phyloP scores from a whole-genome alignment of 2,113 vertebrate genomes.

The Galemys pyrenaicus region DNA sequence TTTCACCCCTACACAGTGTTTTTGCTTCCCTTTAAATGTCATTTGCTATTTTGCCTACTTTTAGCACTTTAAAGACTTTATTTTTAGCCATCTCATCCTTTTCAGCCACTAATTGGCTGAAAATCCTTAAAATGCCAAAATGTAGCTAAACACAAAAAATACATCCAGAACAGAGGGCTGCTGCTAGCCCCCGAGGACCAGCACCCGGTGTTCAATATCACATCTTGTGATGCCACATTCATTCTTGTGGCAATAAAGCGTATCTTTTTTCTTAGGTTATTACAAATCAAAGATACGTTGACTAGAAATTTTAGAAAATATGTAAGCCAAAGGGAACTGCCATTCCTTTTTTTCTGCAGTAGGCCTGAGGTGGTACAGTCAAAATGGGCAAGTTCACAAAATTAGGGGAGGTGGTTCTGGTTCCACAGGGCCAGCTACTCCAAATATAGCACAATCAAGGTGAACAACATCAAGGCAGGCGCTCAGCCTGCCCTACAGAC shows the following conservation, averaged over 20 bases:
- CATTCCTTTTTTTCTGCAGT: no score
- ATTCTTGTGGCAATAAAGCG: not conserved
- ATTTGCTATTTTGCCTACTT: slow-evolving; percentile 39
- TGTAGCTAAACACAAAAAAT: not conserved
- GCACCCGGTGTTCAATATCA: not conserved
- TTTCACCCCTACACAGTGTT: not conserved
- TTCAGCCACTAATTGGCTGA: not conserved
- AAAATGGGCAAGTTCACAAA: no score
- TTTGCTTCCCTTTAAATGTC: slow-evolving; percentile 44
- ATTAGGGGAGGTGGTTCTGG: no score
- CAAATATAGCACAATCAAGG: no score
- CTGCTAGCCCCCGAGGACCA: not conserved
- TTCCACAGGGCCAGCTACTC: no score
- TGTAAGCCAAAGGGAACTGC: not conserved
- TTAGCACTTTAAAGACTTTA: slow-evolving; percentile 15
- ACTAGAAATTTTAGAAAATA: slow-evolving; percentile 3
- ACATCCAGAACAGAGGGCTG: not conserved
- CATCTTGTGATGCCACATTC: not conserved
- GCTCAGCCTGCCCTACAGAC: no score
- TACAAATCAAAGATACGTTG: not conserved
- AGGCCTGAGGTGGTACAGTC: no score
- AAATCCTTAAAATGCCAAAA: slow-evolving; percentile 8
- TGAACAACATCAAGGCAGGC: no score
- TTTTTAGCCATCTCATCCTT: not conserved
- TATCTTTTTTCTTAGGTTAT: not conserved